Base-by-base conservation (phyloP, 2,113 vertebrate genomes). In the Oophaga pumilio region DNA sequence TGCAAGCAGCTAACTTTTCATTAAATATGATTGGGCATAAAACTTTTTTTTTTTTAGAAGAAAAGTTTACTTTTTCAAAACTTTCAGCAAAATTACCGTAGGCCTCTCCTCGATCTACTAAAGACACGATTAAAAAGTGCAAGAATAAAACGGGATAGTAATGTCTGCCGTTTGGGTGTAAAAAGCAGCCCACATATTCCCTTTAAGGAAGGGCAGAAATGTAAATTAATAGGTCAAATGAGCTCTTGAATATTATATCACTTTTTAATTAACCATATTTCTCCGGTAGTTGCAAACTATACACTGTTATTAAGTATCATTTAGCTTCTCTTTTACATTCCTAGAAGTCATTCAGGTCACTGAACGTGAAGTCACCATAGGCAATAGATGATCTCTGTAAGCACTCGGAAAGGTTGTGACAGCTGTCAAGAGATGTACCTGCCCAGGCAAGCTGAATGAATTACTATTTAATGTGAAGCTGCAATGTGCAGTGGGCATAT, bases 401-500 rank as follows among this genome's bases (percentile, higher is more conserved):
- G 50, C 43, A 83, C 24, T 53, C 11, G 80, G 60, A 66, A n/a
- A 82, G 33, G 57, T 68, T 82, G 20, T 82, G 33, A 82, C 80
- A 82, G 80, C 80, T 82, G 57, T 83, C 64, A 83, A n/a, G 49
- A 83, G 79, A 50, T 82, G 62, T 66, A 49, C 22, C 60, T 24
- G 80, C 60, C 53, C 24, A 59, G 24, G n/a, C 28, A 50, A 83
- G 62, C 49, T 83, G 81, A 69, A 53, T 53, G 43, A 68, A 83
- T 68, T 15, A 49, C 22, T 83, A 52, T 68, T 52, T 68, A 52
- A 52, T 49, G 43, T 22, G 22, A 68, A 83, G 24, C 43, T 68
- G 60, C 81, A 82, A 66, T 82, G 5, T 66, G 80, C 7, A 8
- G 49, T 18, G 14, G n/a, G 43, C 49, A 62, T 64, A 82, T 81